These are phyloP conservation scores for Hyphantria cunea DNA, from an alignment of 1,140 invertebrate genomes.

Conservation along the genomic window DNA sequence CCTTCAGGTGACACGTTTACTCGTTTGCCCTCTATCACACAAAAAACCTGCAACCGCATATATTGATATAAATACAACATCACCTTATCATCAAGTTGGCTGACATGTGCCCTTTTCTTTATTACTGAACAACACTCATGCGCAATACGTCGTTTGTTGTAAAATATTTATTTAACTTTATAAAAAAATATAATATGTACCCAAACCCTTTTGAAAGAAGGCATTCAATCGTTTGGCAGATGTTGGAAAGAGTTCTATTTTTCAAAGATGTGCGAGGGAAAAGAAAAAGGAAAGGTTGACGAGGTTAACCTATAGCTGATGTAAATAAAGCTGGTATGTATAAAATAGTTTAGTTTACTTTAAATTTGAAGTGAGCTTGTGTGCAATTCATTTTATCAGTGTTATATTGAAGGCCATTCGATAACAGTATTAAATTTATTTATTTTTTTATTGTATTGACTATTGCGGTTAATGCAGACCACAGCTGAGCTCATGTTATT, in stretches of 20 bases:
- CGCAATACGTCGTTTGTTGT: conserved; percentile 4
- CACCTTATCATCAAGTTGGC: conserved; percentile 14
- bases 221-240: conserved; percentile 24
- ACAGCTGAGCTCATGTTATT: too few relatives aligned
- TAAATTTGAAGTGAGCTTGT: too few relatives aligned
- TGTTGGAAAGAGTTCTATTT: conserved; percentile 17
- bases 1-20: too few relatives aligned
- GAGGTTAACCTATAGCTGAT: too few relatives aligned
- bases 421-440: too few relatives aligned
- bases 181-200: conserved; percentile 15
- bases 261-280: conserved; percentile 12
- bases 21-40: too few relatives aligned
- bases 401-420: too few relatives aligned
- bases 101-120: conserved; percentile 21
- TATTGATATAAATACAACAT: not conserved
- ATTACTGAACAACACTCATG: conserved; percentile 5
- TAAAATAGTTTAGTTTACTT: too few relatives aligned
- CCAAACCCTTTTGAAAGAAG: conserved; percentile 23
- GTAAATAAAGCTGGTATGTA: conserved; percentile 19
- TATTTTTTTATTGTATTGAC: too few relatives aligned
- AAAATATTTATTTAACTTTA: not conserved
- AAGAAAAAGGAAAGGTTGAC: conserved; percentile 18
- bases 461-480: too few relatives aligned
- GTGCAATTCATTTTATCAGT: too few relatives aligned
- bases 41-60: not conserved